Evolutionary conservation across 2,797 vertebrate species (phyloP).

Genomic region (Lateolabrax maculatus): DNA sequence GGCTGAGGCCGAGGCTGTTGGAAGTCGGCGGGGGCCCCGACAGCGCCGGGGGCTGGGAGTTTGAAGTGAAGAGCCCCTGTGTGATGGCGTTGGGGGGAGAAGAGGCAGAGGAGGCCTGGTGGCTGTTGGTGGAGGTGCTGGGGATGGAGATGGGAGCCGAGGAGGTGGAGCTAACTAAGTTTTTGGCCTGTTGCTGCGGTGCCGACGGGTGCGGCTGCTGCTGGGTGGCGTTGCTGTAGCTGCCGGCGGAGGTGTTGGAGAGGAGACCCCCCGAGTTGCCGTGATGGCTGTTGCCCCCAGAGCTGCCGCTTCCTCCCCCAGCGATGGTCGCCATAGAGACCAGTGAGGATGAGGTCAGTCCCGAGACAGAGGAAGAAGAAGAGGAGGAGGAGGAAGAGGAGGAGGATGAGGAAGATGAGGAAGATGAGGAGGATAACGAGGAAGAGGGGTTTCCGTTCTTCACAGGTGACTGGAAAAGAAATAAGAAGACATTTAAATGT

Average conservation of each 20-base stretch:
- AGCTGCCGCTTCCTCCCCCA: constrained; percentile 59
- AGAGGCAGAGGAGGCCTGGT: constrained; percentile 62
- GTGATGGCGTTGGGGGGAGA: constrained; percentile 75
- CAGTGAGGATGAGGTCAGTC: constrained; percentile 79
- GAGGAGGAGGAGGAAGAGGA: constrained; percentile 83
- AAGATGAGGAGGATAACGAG: constrained; percentile 80
- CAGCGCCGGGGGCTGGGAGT: constrained; percentile 57
- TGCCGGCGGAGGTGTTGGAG: constrained; percentile 77
- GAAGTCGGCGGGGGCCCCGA: constrained; percentile 64
- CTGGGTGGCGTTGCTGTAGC: constrained; percentile 87
- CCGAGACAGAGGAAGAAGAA: constrained; percentile 80
- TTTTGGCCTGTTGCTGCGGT: constrained; percentile 79
- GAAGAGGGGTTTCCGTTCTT: constrained; percentile 92
- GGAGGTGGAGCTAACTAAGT: constrained; percentile 57
- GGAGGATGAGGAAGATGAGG: constrained; percentile 79
- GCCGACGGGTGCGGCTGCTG: constrained; percentile 70
- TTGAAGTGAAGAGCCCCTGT: constrained; percentile 72
- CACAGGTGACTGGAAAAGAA: constrained; percentile 88
- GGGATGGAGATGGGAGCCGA: constrained; percentile 49
- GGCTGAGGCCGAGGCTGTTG: constrained; percentile 78
- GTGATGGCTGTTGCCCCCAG: constrained; percentile 70
- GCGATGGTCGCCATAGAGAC: constrained; percentile 78
- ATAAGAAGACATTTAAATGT: neutral
- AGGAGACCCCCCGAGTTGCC: constrained; percentile 73
- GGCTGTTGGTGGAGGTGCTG: constrained; percentile 66